phyloP scores from a whole-genome alignment of 2,888 invertebrate species.

The Cephonodes hylas region DNA sequence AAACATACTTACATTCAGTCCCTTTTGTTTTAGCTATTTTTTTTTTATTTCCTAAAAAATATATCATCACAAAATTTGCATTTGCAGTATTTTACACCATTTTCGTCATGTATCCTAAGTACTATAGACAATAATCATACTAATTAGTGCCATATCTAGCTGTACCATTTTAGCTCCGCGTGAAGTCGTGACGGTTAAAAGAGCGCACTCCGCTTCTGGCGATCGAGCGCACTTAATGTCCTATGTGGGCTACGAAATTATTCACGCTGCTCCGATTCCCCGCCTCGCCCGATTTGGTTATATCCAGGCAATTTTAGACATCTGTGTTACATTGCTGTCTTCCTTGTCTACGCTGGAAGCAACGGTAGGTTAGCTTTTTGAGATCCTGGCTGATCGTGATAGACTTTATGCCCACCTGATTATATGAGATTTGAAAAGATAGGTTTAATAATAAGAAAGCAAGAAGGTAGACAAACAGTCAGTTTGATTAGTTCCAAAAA shows the following conservation, averaged over 20 bases:
- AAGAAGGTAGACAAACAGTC: no score
- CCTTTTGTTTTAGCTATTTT: no score
- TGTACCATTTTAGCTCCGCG: conserved; percentile 3
- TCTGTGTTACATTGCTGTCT: conserved; percentile 26
- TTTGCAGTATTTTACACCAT: no score
- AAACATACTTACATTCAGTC: no score
- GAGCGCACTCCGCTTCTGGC: conserved; percentile 37
- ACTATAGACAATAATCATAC: neutral
- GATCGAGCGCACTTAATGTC: conserved; percentile 27
- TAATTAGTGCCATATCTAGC: neutral
- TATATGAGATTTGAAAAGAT: no score
- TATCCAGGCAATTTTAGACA: conserved; percentile 43
- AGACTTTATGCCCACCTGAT: no score
- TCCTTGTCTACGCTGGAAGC: conserved; percentile 9
- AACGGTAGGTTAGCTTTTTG: neutral
- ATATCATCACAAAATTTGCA: no score
- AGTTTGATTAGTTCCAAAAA: no score
- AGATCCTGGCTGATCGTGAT: neutral
- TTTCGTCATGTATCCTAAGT: neutral
- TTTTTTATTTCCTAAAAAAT: no score
- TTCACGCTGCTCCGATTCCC: conserved; percentile 45
- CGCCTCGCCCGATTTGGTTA: conserved; percentile 45
- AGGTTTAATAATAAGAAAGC: no score
- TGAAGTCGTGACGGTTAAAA: conserved; percentile 38
- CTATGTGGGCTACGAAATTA: conserved; percentile 53